Evolutionary conservation across 2,113 vertebrate species (phyloP), one percentile per base, ranked within the genome.

Genomic region (Dipodomys spectabilis): DNA sequence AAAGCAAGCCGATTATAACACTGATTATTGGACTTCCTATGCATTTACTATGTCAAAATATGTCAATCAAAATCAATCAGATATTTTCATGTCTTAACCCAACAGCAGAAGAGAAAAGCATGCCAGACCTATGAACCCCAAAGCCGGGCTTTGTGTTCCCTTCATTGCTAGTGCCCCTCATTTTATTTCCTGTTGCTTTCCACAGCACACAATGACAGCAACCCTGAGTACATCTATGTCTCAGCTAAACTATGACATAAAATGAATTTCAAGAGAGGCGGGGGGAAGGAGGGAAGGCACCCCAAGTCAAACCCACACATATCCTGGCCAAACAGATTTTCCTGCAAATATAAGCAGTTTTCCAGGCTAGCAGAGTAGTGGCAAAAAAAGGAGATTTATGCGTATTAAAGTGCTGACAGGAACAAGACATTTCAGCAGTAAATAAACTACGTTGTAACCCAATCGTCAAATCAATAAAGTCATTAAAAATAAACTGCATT

Each of bases 381-480:
- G 97, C 97, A 96, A 97, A 57, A 49, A 95, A 96, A 98, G 95
- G 96, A 97, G 96, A 98, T 97, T 95, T 97, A 97, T 95, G 96
- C 90, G 6, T 96, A 98, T 97, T 97, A 98, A 88, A 98, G 97
- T 97, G 97, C 32, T 98, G 98, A 96, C 97, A 97, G 97, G 86
- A 96, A 96, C 18, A 82, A 97, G 97, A 97, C 90, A 94, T 95
- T 97, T 95, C 97, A 97, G 96, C 95, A 96, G 97, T 95, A 96
- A 96, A 94, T 95, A 94, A 96, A 96, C 82, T 73, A 80, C 60
- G 92, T 85, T 78, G 85, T 97, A 98, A 96, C 95, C 97, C 96
- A 97, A 97, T 98, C 96, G 35, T 97, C 97, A 97, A 98, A 98
- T 98, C 98, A 98, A 98, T 96, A 95, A 97, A 98, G 97, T 97